These are phyloP conservation scores for Anniella stebbinsi DNA, from an alignment of 2,797 vertebrate species.

Conservation along the genomic window DNA sequence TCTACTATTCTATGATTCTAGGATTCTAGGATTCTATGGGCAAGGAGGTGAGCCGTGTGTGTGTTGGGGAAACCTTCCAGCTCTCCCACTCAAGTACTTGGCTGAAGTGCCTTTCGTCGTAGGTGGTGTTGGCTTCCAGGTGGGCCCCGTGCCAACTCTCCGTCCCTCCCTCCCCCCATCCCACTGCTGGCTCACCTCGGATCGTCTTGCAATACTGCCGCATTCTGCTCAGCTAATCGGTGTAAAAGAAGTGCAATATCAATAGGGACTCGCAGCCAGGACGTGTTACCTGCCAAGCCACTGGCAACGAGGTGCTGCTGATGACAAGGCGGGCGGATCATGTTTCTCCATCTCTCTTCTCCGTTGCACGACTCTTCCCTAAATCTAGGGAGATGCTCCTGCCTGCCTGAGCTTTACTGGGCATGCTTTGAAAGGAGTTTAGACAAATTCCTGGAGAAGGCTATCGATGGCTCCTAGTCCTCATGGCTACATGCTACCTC, in stretches of 20 bases:
- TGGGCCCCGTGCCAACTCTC: not conserved
- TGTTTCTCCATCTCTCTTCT: not conserved
- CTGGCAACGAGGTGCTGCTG: not conserved
- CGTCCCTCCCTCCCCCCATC: no score
- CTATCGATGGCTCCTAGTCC: no score
- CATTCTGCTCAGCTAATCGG: conserved; percentile 31
- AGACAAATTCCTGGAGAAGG: no score
- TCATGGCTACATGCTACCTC: no score
- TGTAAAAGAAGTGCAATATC: conserved; percentile 21
- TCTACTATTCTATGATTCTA: no score
- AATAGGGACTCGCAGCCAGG: not conserved
- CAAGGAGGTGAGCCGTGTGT: not conserved
- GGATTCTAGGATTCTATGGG: no score
- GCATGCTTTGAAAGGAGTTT: not conserved
- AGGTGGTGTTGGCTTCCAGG: not conserved
- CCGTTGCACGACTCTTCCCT: rapidly evolving
- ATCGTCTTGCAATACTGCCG: not conserved
- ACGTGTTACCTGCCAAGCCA: not conserved
- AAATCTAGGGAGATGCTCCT: not conserved
- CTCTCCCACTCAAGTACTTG: not conserved
- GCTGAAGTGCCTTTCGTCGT: rapidly evolving
- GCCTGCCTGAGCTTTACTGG: no score
- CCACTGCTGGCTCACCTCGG: not conserved
- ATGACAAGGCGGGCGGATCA: not conserved
- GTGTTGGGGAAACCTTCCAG: rapidly evolving